Evolutionary conservation across 2,888 invertebrate species (phyloP).

Genomic region (Eristalis arbustorum): DNA sequence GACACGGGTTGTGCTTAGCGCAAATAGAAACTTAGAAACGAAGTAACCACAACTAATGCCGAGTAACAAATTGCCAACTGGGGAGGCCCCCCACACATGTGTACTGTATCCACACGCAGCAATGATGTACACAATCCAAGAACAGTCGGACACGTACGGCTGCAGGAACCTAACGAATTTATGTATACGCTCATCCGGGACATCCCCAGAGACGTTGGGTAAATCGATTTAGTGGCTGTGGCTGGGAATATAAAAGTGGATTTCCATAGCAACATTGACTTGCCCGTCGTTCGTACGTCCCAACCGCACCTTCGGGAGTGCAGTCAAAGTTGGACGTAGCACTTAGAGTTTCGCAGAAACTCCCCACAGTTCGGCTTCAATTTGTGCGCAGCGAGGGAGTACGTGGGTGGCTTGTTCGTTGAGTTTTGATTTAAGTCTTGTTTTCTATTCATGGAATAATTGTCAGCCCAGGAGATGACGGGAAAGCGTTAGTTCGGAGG

Average conservation of each 20-base stretch:
- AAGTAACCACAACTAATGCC: conserved; percentile 33
- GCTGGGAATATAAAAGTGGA: not conserved
- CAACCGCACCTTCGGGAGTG: not conserved
- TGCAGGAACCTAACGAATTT: conserved; percentile 22
- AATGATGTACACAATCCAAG: not conserved
- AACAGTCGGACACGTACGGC: not conserved
- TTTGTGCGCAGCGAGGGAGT: not conserved
- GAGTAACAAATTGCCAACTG: conserved; percentile 34
- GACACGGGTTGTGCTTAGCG: conserved; percentile 4
- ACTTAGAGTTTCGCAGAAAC: not conserved
- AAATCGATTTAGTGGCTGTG: not conserved
- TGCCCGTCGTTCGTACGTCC: no score
- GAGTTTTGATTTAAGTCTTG: not conserved
- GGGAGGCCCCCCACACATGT: conserved; percentile 13
- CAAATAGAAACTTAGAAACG: conserved; percentile 6
- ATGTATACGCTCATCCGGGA: not conserved
- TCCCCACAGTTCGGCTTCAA: not conserved
- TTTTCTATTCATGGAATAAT: not conserved
- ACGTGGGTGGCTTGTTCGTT: not conserved
- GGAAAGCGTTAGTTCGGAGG: not conserved
- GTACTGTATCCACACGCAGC: no score
- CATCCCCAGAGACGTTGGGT: not conserved
- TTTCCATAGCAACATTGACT: not conserved
- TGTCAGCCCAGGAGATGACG: not conserved
- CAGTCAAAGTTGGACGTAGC: not conserved